Conservation (phyloP, 2,113 vertebrate species). For the Erythrocercus mccallii region DNA sequence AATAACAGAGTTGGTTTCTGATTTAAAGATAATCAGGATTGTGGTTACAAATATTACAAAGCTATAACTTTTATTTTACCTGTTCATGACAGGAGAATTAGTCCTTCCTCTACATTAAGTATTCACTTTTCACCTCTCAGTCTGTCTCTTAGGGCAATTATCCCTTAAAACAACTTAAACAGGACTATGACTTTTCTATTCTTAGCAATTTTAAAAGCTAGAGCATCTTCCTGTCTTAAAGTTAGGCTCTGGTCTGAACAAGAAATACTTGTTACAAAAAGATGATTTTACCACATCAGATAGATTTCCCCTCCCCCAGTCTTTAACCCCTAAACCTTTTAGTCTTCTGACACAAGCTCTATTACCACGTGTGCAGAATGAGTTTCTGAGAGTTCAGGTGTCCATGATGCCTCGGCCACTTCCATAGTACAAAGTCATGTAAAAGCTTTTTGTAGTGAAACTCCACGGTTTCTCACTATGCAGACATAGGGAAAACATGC, state of each 20-base stretch:
- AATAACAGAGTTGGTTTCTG: background rate
- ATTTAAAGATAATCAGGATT: background rate
- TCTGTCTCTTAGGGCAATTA: background rate
- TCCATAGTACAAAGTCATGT: background rate
- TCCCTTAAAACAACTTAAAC: background rate
- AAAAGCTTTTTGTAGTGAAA: background rate
- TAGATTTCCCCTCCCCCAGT: rapidly evolving
- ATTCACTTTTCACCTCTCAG: background rate
- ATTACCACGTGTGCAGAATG: background rate
- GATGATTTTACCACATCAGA: background rate
- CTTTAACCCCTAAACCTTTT: background rate
- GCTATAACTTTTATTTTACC: background rate
- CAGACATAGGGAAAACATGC: background rate
- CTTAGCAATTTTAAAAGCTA: background rate
- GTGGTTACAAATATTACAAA: background rate
- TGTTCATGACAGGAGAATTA: background rate
- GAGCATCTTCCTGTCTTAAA: background rate
- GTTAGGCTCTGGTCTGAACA: background rate
- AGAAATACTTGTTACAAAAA: background rate
- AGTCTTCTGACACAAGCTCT: background rate
- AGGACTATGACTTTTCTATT: background rate
- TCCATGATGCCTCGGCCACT: background rate
- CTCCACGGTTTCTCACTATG: background rate
- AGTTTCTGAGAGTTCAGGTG: background rate
- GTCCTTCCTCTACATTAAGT: background rate